Conservation (phyloP, 2,888 invertebrate genomes). For the Carpatolechia fugitivella region DNA sequence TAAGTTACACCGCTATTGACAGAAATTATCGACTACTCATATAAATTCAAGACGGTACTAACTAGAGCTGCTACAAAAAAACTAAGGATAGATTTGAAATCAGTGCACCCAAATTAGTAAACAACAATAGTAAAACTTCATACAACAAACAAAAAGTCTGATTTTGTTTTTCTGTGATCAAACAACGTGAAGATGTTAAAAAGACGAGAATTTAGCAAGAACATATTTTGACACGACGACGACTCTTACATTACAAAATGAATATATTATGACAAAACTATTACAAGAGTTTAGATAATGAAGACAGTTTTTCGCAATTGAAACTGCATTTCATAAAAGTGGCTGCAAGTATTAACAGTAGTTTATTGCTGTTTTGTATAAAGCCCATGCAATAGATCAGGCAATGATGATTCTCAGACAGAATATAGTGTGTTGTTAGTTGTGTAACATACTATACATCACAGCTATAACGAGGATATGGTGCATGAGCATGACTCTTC, state of each 20-base stretch:
- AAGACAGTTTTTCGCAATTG: slow-evolving; percentile 27
- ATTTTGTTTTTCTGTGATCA: too few relatives aligned
- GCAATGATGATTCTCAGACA: slow-evolving; percentile 4
- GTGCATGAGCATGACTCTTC: neutral
- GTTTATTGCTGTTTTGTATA: neutral
- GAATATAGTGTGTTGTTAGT: neutral
- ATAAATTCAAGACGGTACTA: too few relatives aligned
- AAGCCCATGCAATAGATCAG: slow-evolving; percentile 5
- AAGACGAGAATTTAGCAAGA: slow-evolving; percentile 34
- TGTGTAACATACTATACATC: neutral
- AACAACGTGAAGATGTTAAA: slow-evolving; percentile 20
- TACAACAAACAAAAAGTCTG: too few relatives aligned
- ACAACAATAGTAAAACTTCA: too few relatives aligned
- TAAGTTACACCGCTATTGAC: too few relatives aligned
- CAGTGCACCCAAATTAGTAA: too few relatives aligned
- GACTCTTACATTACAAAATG: slow-evolving; percentile 34
- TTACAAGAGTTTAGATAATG: slow-evolving; percentile 28
- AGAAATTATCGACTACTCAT: too few relatives aligned
- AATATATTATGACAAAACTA: slow-evolving; percentile 36
- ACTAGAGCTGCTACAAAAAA: too few relatives aligned
- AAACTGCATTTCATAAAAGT: neutral
- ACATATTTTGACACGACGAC: slow-evolving; percentile 33
- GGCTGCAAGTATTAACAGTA: neutral
- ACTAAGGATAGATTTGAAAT: too few relatives aligned
- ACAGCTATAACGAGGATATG: slow-evolving; percentile 4